Conservation (phyloP, 2,888 invertebrate species). For the Proisotoma minuta region DNA sequence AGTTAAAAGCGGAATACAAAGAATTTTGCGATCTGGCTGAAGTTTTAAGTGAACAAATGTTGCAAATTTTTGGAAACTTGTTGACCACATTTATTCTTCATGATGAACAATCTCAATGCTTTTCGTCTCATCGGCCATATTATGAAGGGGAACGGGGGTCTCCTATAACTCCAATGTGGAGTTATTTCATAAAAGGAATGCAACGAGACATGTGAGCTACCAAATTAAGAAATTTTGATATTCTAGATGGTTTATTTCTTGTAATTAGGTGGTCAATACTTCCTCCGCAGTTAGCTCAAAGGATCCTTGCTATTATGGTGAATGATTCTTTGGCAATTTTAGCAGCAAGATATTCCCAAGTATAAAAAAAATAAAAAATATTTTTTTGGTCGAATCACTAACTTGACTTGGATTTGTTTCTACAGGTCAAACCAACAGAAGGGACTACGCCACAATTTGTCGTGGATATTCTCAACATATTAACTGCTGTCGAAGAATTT, state of each 20-base stretch:
- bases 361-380: conserved; percentile 4
- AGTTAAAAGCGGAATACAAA: conserved; percentile 45
- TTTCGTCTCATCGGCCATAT: conserved; percentile 63
- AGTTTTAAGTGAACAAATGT: conserved; percentile 72
- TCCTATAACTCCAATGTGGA: conserved; percentile 81
- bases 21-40: conserved; percentile 60
- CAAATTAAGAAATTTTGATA: conserved; percentile 52
- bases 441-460: conserved; percentile 60
- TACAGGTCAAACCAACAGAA: conserved; percentile 63
- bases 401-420: conserved; percentile 31
- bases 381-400: background rate
- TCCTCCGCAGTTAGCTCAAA: conserved; percentile 81
- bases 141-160: conserved; percentile 69
- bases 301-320: conserved; percentile 77
- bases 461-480: conserved; percentile 70
- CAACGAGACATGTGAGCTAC: conserved; percentile 77
- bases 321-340: conserved; percentile 78
- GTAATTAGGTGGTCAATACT: conserved; percentile 56
- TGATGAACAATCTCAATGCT: conserved; percentile 72
- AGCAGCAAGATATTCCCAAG: conserved; percentile 57
- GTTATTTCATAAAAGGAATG: conserved; percentile 79
- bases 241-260: background rate
- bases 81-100: conserved; percentile 74
- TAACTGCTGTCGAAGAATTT: conserved; percentile 69
- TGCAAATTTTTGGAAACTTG: conserved; percentile 74